These are phyloP conservation scores for Poeciliopsis presidionis DNA, from an alignment of 2,797 vertebrate species.

Conservation along the genomic window DNA sequence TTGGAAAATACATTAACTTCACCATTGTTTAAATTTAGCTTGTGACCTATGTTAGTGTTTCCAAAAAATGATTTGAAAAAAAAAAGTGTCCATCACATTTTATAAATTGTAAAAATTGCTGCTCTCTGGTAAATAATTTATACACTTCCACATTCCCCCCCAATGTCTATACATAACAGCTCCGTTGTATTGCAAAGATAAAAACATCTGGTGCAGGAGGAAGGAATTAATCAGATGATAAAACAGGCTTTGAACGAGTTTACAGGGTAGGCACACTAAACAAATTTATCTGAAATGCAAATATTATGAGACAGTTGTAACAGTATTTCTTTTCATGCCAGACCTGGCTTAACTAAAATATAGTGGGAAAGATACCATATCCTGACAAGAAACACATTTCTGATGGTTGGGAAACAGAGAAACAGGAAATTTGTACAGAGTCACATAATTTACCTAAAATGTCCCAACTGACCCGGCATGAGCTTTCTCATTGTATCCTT, in stretches of 20 bases:
- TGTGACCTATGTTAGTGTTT: background rate
- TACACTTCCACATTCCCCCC: background rate
- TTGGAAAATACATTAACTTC: background rate
- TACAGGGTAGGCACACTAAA: background rate
- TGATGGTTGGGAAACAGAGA: constrained; percentile 20
- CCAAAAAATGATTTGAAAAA: background rate
- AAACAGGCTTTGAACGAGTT: background rate
- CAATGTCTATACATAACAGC: background rate
- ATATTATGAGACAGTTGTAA: background rate
- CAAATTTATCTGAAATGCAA: background rate
- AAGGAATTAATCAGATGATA: background rate
- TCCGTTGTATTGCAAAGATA: background rate
- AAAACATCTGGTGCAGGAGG: background rate
- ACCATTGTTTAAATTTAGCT: background rate
- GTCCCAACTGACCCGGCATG: constrained; percentile 8
- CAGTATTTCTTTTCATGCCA: background rate
- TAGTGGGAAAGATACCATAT: constrained; percentile 32
- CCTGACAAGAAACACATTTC: constrained; percentile 62
- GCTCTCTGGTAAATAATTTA: background rate
- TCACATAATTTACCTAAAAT: constrained; percentile 7
- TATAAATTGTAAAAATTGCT: background rate
- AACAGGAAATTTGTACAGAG: constrained; percentile 50
- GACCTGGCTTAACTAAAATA: constrained; percentile 16
- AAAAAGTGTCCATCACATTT: background rate
- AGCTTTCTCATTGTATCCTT: background rate